Base-by-base conservation (phyloP, 2,888 invertebrate species). In the Kryphioiulus occultus region DNA sequence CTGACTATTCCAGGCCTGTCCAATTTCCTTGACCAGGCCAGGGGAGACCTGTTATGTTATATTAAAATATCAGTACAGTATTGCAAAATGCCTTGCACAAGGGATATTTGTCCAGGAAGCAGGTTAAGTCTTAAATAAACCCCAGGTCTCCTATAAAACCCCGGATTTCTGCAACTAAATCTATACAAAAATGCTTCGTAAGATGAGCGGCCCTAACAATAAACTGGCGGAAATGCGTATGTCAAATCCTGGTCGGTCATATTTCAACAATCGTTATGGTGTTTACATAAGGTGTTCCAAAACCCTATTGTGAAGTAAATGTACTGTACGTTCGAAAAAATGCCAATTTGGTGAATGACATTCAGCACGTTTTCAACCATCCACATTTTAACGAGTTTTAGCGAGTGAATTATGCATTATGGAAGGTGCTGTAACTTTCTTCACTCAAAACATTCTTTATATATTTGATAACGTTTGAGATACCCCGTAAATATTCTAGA, bases 251-350 rank as follows among this genome's bases (percentile, higher is more conserved):
- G 78, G 78, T 78, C 15, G 30, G 30, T 78, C 78, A 12, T 78
- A 78, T 78, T 78, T 78, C 78, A 78, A 78, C 30, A 26, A 68
- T 53, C 53, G 53, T 68, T 68, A 68, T 78, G 15, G 30, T 78
- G 26, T 78, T 78, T 26, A 78, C 5, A 9, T 22, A 30, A 78
- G 15, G 78, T 22, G 22, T 22, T 68, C 22, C 4, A 68, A 68
- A 68, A 68, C 47, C 4, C 59, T 44, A 68, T 68, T 68, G 59
- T 68, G 59, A 19, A 68, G 22, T 15, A 12, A 22, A 26, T 68
- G 22, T 1, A 68, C 42, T 42, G 12, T 2, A 53, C 1, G 44
- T 5, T 22, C 5, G 59, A 22, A 68, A 78, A 78, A 78, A 35
- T 35, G 35, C 3, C 30, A 30, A 68, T 68, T 68, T 12, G 10